phyloP scores from a whole-genome alignment of 2,113 vertebrate genomes.

The Mus pahari region DNA sequence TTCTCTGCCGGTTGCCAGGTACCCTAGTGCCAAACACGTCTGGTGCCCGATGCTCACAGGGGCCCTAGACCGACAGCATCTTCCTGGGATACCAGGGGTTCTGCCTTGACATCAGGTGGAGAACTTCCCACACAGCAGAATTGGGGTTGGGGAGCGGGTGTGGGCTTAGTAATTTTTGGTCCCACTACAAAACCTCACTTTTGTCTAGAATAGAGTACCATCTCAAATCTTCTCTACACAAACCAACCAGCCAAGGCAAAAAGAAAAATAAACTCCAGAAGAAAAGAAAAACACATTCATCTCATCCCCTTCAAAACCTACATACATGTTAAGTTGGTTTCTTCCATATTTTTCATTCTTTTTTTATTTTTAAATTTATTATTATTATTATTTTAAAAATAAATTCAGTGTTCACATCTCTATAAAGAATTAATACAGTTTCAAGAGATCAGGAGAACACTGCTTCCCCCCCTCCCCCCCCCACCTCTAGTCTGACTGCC shows the following conservation, averaged over 20 bases:
- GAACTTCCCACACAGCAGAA: constrained; percentile 37
- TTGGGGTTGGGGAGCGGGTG: not conserved
- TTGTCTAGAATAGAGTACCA: constrained; percentile 83
- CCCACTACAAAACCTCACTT: constrained; percentile 78
- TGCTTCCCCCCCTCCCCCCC: constrained; percentile 2
- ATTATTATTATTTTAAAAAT: not conserved
- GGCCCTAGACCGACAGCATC: too few relatives aligned
- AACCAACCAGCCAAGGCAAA: not conserved
- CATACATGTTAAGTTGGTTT: constrained; percentile 77
- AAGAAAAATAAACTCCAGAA: not conserved
- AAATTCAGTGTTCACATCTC: constrained; percentile 79
- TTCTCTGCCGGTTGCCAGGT: too few relatives aligned
- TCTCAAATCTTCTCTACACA: constrained; percentile 75
- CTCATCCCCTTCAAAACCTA: constrained; percentile 71
- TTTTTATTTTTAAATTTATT: not conserved
- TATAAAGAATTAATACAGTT: constrained; percentile 75
- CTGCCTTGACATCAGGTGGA: too few relatives aligned
- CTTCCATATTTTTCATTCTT: not conserved
- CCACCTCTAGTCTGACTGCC: not conserved
- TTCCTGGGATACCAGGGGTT: too few relatives aligned
- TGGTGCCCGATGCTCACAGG: too few relatives aligned
- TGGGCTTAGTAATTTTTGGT: constrained; percentile 74
- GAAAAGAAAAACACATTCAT: constrained; percentile 58
- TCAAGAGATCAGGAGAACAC: constrained; percentile 61
- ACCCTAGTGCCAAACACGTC: too few relatives aligned